Conservation (phyloP, 2,797 vertebrate species). For the Micropoecilia bifurca region DNA sequence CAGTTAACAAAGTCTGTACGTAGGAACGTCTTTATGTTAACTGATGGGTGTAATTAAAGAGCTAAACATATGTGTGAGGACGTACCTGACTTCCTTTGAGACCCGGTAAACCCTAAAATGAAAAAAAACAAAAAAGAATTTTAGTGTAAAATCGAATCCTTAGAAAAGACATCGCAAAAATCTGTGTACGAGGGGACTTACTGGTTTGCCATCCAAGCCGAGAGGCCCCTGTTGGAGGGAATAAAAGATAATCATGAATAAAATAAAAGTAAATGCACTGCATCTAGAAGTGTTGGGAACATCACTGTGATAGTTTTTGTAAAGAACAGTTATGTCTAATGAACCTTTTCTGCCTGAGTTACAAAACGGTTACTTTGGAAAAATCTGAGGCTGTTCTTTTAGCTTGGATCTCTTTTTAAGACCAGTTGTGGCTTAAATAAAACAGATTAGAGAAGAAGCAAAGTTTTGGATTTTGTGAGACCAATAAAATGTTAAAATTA, state of each 20-base stretch:
- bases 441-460: background rate
- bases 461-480: background rate
- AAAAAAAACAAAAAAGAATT: slow-evolving; percentile 23
- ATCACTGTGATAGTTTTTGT: background rate
- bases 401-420: background rate
- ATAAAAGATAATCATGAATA: slow-evolving; percentile 7
- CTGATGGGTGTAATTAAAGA: slow-evolving; percentile 24
- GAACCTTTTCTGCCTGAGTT: background rate
- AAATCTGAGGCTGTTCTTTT: background rate
- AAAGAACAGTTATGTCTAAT: background rate
- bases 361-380: background rate
- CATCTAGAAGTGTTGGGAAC: background rate
- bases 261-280: slow-evolving; percentile 16
- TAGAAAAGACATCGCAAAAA: slow-evolving; percentile 6
- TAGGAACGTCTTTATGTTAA: slow-evolving; percentile 20
- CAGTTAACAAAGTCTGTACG: slow-evolving; percentile 13
- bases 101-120: slow-evolving; percentile 78
- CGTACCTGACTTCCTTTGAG: slow-evolving; percentile 82
- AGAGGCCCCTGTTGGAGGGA: slow-evolving; percentile 87
- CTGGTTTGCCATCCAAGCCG: slow-evolving; percentile 95
- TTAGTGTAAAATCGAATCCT: slow-evolving; percentile 19
- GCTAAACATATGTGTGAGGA: slow-evolving; percentile 24
- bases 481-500: background rate
- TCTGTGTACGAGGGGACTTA: slow-evolving; percentile 80
- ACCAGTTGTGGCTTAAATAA: background rate